Percentiles rank a stretch among this genome's conserved stretches.
These are phyloP conservation scores for Pogonophryne albipinna DNA, from an alignment of 2,797 vertebrate genomes.

Conservation along the genomic window DNA sequence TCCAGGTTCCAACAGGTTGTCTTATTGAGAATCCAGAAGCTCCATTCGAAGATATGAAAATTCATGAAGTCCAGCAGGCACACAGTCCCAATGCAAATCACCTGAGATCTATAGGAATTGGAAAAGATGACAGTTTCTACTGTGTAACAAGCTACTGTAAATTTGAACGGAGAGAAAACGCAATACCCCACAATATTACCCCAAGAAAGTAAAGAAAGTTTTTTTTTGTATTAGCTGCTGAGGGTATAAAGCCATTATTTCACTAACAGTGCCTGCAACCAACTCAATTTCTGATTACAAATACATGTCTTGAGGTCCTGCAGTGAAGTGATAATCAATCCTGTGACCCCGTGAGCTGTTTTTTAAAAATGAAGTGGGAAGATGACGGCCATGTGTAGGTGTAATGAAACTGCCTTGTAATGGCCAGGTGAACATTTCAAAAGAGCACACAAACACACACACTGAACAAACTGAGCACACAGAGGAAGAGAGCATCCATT, in stretches of 20 bases:
- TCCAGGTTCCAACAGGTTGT: no score
- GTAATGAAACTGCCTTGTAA: slow-evolving; percentile 57
- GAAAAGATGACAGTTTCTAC: slow-evolving; percentile 14
- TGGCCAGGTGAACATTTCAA: slow-evolving; percentile 38
- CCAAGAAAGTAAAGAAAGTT: slow-evolving; percentile 20
- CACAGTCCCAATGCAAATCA: slow-evolving; percentile 7
- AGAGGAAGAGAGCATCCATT: slow-evolving; percentile 22
- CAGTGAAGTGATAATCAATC: slow-evolving; percentile 70
- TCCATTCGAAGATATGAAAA: slow-evolving; percentile 4
- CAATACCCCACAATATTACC: slow-evolving; percentile 24
- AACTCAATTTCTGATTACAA: slow-evolving; percentile 63
- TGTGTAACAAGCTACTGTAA: not conserved
- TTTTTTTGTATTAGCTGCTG: slow-evolving; percentile 32
- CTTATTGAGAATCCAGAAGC: not conserved
- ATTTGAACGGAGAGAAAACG: slow-evolving; percentile 5
- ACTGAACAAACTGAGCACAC: not conserved
- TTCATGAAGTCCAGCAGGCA: slow-evolving; percentile 13
- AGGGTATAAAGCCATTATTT: slow-evolving; percentile 45
- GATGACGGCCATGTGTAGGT: slow-evolving; percentile 35
- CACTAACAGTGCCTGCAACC: slow-evolving; percentile 42
- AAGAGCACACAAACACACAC: slow-evolving; percentile 4
- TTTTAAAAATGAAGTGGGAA: slow-evolving; percentile 48
- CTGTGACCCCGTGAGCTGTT: slow-evolving; percentile 31
- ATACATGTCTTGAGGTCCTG: slow-evolving; percentile 43
- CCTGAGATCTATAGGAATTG: slow-evolving; percentile 12